phyloP scores from a whole-genome alignment of 2,888 invertebrate species.

The Aphidoletes aphidimyza region DNA sequence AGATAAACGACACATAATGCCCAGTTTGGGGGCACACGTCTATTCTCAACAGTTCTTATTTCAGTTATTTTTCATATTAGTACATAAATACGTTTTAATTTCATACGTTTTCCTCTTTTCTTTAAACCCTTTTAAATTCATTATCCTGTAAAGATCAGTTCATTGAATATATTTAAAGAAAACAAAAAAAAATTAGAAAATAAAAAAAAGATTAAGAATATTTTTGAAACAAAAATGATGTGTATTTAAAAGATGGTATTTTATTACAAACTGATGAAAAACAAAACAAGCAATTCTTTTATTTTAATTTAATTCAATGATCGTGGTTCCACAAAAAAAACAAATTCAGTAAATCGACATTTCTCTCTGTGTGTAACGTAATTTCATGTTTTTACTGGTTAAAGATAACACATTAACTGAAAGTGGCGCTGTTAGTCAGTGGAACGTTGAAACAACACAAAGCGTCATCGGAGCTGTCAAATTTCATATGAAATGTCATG shows the following conservation, averaged over 20 bases:
- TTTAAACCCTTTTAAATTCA: background rate
- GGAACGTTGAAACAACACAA: background rate
- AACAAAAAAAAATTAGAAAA: background rate
- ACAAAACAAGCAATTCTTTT: no score
- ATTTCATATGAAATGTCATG: background rate
- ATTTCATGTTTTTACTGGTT: no score
- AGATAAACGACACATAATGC: background rate
- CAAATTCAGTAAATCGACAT: no score
- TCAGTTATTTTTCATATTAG: conserved; percentile 27
- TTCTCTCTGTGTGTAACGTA: no score
- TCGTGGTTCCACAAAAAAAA: no score
- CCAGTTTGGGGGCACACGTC: conserved; percentile 5
- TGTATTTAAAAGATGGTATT: conserved; percentile 49
- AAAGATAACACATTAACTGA: no score
- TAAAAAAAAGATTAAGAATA: conserved; percentile 32
- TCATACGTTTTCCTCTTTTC: background rate
- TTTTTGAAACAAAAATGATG: conserved; percentile 42
- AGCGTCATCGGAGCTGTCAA: background rate
- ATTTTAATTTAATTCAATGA: no score
- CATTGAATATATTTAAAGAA: conserved; percentile 41
- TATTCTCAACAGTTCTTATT: background rate
- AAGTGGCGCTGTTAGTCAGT: background rate
- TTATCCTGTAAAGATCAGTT: conserved; percentile 46
- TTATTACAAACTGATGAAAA: conserved; percentile 14
- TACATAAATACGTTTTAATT: conserved; percentile 41